These are phyloP conservation scores for Drosophila eugracilis DNA, from an alignment of 1,140 invertebrate species.

Conservation along the genomic window DNA sequence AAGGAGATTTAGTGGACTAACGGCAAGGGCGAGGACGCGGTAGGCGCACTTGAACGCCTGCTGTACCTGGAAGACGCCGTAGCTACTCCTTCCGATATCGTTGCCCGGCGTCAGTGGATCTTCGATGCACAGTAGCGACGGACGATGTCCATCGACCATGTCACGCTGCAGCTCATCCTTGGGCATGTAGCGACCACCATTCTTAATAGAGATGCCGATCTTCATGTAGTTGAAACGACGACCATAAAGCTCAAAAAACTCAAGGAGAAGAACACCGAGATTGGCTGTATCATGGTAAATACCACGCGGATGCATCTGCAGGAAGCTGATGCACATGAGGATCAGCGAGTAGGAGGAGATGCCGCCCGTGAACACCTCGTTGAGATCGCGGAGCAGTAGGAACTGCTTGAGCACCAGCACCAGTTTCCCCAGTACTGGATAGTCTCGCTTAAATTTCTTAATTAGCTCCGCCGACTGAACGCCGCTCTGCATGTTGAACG, in stretches of 20 bases:
- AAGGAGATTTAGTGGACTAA: conserved; percentile 88
- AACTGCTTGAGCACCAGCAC: conserved; percentile 99
- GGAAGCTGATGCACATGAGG: conserved; percentile 98
- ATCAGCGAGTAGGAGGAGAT: conserved; percentile 99
- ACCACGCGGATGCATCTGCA: conserved; percentile 90
- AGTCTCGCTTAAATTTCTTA: conserved; percentile 92
- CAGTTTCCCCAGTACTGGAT: conserved; percentile 95
- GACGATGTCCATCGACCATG: conserved; percentile 96
- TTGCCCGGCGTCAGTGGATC: conserved; percentile 98
- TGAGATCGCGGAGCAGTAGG: conserved; percentile 97
- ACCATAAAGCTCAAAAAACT: conserved; percentile 99
- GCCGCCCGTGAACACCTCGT: conserved; percentile 99
- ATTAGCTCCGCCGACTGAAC: conserved; percentile 98
- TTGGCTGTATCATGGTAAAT: conserved; percentile 89
- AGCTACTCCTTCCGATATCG: conserved; percentile 98
- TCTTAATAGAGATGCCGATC: conserved; percentile 97
- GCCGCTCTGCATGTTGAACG: conserved; percentile 98
- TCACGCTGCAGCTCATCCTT: conserved; percentile 97
- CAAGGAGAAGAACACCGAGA: conserved; percentile 96
- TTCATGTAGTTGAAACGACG: conserved; percentile 98
- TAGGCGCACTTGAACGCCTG: conserved; percentile 98
- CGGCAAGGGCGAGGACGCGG: conserved; percentile 92
- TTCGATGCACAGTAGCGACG: conserved; percentile 97
- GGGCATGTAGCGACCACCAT: conserved; percentile 96
- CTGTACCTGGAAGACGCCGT: conserved; percentile 95